phyloP scores from a whole-genome alignment of 2,888 invertebrate genomes.

The Plemyria rubiginata region DNA sequence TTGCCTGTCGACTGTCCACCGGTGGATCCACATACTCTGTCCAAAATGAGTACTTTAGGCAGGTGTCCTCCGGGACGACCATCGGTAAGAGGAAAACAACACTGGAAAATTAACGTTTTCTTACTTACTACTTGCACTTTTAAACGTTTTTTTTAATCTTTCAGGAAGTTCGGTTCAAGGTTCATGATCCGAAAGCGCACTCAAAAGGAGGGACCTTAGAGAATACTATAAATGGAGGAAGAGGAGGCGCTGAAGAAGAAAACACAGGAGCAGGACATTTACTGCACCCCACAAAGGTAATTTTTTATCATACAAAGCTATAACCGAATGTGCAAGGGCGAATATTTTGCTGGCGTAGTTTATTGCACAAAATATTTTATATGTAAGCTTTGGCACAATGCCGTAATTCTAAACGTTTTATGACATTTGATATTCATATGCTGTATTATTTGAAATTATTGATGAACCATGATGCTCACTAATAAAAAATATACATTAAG shows the following conservation, averaged over 20 bases:
- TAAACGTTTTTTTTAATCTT: slow-evolving; percentile 33
- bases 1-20: slow-evolving; percentile 91
- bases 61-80: slow-evolving; percentile 82
- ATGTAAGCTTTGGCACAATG: slow-evolving; percentile 1
- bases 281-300: slow-evolving; percentile 93
- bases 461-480: no score
- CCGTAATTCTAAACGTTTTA: slow-evolving; percentile 1
- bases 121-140: no score
- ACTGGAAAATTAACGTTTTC: no score
- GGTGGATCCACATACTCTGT: slow-evolving; percentile 88
- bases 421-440: not conserved
- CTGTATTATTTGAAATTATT: no score
- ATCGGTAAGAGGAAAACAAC: slow-evolving; percentile 64
- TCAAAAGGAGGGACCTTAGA: slow-evolving; percentile 96
- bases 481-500: no score
- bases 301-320: slow-evolving; percentile 6
- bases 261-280: slow-evolving; percentile 89
- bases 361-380: not conserved
- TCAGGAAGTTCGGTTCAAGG: slow-evolving; percentile 98
- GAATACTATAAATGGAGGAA: slow-evolving; percentile 94
- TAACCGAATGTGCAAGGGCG: not conserved
- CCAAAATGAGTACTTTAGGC: slow-evolving; percentile 92
- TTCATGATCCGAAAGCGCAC: slow-evolving; percentile 96
- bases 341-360: slow-evolving; percentile 14
- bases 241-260: slow-evolving; percentile 87